These are phyloP conservation scores for Oreonectes daqikongensis DNA, from an alignment of 2,797 vertebrate genomes.

Conservation along the genomic window DNA sequence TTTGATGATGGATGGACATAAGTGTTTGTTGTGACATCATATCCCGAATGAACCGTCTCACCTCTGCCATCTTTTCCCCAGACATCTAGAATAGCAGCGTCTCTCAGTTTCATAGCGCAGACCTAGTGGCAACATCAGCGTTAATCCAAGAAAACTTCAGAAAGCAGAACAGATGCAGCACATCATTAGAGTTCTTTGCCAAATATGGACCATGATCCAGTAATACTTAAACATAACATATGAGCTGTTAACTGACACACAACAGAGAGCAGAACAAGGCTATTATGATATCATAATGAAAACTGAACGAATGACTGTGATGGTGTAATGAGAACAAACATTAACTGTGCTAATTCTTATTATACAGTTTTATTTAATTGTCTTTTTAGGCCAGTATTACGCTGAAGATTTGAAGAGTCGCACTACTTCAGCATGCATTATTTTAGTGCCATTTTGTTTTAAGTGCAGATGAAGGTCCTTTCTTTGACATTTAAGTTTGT, in stretches of 20 bases:
- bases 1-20: constrained; percentile 4
- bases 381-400: not conserved
- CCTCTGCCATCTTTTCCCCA: not conserved
- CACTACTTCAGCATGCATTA: not conserved
- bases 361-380: not conserved
- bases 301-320: not conserved
- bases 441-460: too few relatives aligned
- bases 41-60: constrained; percentile 4
- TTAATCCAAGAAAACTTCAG: constrained; percentile 29
- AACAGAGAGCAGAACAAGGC: constrained; percentile 22
- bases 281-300: constrained; percentile 25
- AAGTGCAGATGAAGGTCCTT: too few relatives aligned
- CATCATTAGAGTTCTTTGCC: constrained; percentile 25
- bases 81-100: not conserved
- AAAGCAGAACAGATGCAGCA: constrained; percentile 29
- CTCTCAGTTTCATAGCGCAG: constrained; percentile 15
- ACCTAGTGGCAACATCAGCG: constrained; percentile 30
- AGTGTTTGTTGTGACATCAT: constrained; percentile 13
- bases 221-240: constrained; percentile 13
- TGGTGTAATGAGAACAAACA: constrained; percentile 5
- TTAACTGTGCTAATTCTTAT: constrained; percentile 18
- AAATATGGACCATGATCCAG: constrained; percentile 19
- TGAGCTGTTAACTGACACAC: constrained; percentile 40
- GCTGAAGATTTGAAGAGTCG: not conserved
- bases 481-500: too few relatives aligned